These are phyloP conservation scores for Danio kyathit DNA, from an alignment of 2,797 vertebrate genomes.

Conservation along the genomic window DNA sequence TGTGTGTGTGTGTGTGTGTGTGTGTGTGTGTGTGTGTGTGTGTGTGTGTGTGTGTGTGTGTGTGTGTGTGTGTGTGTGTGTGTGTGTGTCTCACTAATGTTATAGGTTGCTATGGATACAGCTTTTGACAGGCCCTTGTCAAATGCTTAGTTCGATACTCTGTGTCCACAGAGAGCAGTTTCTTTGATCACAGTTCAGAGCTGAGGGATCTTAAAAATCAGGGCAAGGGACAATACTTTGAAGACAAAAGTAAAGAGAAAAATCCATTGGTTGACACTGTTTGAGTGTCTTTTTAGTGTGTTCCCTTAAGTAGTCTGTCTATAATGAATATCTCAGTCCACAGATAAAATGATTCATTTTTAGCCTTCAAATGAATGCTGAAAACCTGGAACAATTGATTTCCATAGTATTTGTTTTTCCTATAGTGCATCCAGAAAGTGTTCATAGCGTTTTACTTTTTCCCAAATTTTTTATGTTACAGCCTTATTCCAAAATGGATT, in stretches of 20 bases:
- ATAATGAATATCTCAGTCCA: background rate
- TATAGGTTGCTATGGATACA: conserved; percentile 63
- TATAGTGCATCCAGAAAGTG: too few species aligned
- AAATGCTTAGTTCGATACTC: conserved; percentile 65
- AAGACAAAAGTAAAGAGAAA: conserved; percentile 46
- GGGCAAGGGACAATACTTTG: conserved; percentile 52
- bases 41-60: conserved; percentile 18
- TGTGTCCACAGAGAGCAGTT: conserved; percentile 62
- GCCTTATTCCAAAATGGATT: too few species aligned
- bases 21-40: conserved; percentile 24
- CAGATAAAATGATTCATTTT: conserved; percentile 1
- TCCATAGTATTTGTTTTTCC: background rate
- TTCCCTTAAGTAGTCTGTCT: background rate
- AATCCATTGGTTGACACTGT: conserved; percentile 43
- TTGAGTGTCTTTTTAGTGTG: conserved; percentile 31
- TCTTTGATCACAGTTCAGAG: conserved; percentile 64
- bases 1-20: conserved; percentile 30
- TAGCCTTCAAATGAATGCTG: too few species aligned
- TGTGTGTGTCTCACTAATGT: conserved; percentile 35
- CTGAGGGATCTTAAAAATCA: conserved; percentile 61
- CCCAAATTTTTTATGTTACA: too few species aligned
- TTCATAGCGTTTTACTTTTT: too few species aligned
- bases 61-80: conserved; percentile 26
- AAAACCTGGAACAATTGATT: too few species aligned
- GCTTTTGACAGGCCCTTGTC: conserved; percentile 65